These are phyloP conservation scores for Chloroceryle amazona DNA, from an alignment of 2,797 vertebrate species.

Conservation along the genomic window DNA sequence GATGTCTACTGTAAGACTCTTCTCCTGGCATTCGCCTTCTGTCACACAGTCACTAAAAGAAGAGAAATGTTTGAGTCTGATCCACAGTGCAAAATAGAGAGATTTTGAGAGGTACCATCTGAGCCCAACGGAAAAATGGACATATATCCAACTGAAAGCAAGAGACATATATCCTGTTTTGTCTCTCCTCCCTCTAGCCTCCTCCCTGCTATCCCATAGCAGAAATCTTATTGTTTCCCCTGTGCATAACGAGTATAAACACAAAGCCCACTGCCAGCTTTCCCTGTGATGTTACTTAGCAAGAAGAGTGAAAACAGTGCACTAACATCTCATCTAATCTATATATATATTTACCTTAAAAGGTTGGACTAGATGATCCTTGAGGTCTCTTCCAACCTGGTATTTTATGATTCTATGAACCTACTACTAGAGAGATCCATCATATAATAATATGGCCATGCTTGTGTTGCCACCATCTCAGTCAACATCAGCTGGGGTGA, in stretches of 20 bases:
- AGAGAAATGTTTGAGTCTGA: not conserved
- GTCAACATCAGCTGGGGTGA: not conserved
- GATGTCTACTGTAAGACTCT: not conserved
- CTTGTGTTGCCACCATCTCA: not conserved
- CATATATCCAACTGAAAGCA: constrained; percentile 8
- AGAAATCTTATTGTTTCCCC: constrained; percentile 40
- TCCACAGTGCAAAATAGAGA: constrained; percentile 23
- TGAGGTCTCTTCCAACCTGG: no score
- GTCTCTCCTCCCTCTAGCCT: constrained; percentile 6
- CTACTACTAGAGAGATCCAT: not conserved
- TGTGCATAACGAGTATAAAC: not conserved
- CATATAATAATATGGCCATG: not conserved
- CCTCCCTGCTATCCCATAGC: not conserved
- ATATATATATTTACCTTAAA: no score
- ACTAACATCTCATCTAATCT: not conserved
- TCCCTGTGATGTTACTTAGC: not conserved
- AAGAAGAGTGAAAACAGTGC: constrained; percentile 14
- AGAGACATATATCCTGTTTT: constrained; percentile 50
- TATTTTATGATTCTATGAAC: not conserved
- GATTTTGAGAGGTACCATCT: constrained; percentile 30
- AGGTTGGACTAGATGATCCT: no score
- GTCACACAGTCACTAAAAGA: not conserved
- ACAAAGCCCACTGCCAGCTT: not conserved
- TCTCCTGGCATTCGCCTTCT: not conserved
- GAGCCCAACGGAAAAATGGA: constrained; percentile 8